These are phyloP conservation scores for Andrena camellia DNA, from an alignment of 2,888 invertebrate species.

Conservation along the genomic window DNA sequence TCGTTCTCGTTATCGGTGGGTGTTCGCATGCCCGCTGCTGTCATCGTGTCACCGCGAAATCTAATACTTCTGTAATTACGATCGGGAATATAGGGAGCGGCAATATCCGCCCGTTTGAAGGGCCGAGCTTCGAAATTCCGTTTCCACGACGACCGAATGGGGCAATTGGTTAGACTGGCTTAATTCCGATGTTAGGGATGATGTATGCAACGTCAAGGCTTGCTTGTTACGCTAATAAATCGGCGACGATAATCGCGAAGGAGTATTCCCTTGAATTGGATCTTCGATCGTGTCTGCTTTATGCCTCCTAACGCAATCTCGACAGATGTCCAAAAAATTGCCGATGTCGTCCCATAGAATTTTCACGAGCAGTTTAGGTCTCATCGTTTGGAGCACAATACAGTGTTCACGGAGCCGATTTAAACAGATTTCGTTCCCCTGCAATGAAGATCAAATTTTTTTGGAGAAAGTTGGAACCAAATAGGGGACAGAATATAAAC, in stretches of 20 bases:
- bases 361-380: neutral
- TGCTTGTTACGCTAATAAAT: conserved; percentile 21
- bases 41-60: neutral
- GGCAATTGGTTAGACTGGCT: conserved; percentile 45
- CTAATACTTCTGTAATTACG: neutral
- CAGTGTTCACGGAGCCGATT: too few relatives aligned
- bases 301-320: conserved; percentile 3
- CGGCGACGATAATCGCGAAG: conserved; percentile 20
- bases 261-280: neutral
- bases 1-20: neutral
- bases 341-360: neutral
- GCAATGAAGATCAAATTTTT: too few relatives aligned
- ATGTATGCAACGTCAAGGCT: conserved; percentile 30
- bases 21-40: neutral
- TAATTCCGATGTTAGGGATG: conserved; percentile 43
- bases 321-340: neutral
- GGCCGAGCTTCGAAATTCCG: conserved; percentile 43
- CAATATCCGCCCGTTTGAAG: conserved; percentile 23
- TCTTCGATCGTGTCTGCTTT: neutral
- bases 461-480: too few relatives aligned
- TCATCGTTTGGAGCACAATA: too few relatives aligned
- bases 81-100: neutral
- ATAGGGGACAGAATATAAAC: too few relatives aligned
- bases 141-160: conserved; percentile 14
- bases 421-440: too few relatives aligned